Percentiles rank a stretch among this genome's conserved stretches.
Conservation (phyloP, 2,113 vertebrate genomes). For the Poicephalus meyeri region DNA sequence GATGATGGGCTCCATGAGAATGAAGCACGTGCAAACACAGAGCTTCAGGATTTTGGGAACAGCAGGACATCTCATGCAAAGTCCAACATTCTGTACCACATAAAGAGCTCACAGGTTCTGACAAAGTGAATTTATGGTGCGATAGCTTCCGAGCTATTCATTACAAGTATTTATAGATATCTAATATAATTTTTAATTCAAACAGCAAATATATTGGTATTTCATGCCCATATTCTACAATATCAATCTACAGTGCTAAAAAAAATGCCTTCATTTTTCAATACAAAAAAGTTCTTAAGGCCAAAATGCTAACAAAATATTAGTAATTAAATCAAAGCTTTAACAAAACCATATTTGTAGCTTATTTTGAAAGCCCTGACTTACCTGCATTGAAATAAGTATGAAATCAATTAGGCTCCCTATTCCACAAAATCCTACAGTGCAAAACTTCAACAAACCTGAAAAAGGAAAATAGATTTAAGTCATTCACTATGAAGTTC, state of each 20-base stretch:
- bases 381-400: conserved; percentile 97
- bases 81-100: neutral
- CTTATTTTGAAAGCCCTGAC: conserved; percentile 21
- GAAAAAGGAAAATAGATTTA: conserved; percentile 29
- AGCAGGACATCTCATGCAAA: neutral
- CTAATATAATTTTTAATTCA: neutral
- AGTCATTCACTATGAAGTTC: neutral
- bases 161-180: neutral
- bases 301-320: neutral
- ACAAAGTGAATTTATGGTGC: neutral
- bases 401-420: conserved; percentile 97
- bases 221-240: neutral
- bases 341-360: neutral
- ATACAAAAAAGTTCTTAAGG: neutral
- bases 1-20: neutral
- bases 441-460: conserved; percentile 98
- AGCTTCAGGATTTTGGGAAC: neutral
- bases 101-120: neutral
- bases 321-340: neutral
- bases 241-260: neutral
- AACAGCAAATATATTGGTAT: neutral
- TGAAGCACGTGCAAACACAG: neutral
- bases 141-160: neutral
- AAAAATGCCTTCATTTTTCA: neutral
- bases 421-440: conserved; percentile 98